Evolutionary conservation across 2,888 invertebrate genomes (phyloP).

Genomic region (Dinocampus coccinellae): DNA sequence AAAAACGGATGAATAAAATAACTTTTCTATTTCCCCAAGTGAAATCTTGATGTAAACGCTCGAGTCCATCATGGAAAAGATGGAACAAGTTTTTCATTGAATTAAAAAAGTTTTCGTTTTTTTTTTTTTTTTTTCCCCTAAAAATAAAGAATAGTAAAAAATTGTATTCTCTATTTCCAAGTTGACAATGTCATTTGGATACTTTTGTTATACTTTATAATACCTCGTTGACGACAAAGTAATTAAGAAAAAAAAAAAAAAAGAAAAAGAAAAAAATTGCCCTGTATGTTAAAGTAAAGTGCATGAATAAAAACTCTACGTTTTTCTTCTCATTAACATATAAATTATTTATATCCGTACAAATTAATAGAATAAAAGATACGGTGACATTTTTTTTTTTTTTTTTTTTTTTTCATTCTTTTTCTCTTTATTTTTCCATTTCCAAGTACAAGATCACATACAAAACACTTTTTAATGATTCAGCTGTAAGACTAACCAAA

Average conservation of each 20-base stretch:
- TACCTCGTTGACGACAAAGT: slow-evolving; percentile 20
- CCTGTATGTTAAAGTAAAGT: too few relatives aligned
- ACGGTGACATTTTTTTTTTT: not conserved
- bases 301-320: slow-evolving; percentile 34
- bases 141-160: slow-evolving; percentile 4
- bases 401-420: not conserved
- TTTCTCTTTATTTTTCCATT: too few relatives aligned
- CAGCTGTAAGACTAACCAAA: not conserved
- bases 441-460: not conserved
- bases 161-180: slow-evolving; percentile 10
- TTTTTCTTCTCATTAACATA: slow-evolving; percentile 8
- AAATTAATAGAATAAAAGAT: not conserved
- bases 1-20: slow-evolving; percentile 10
- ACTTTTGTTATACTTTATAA: slow-evolving; percentile 16
- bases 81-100: slow-evolving; percentile 48
- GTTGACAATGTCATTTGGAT: slow-evolving; percentile 25
- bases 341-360: not conserved
- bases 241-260: slow-evolving; percentile 25
- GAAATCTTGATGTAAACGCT: slow-evolving; percentile 44
- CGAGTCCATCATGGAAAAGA: slow-evolving; percentile 35
- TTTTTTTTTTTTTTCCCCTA: too few relatives aligned
- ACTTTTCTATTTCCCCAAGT: slow-evolving; percentile 19
- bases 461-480: not conserved
- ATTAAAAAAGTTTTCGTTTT: slow-evolving; percentile 44
- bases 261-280: slow-evolving; percentile 40